Percentiles rank a stretch among this genome's conserved stretches.
phyloP scores from a whole-genome alignment of 2,888 invertebrate species.

The Parnassius smintheus region DNA sequence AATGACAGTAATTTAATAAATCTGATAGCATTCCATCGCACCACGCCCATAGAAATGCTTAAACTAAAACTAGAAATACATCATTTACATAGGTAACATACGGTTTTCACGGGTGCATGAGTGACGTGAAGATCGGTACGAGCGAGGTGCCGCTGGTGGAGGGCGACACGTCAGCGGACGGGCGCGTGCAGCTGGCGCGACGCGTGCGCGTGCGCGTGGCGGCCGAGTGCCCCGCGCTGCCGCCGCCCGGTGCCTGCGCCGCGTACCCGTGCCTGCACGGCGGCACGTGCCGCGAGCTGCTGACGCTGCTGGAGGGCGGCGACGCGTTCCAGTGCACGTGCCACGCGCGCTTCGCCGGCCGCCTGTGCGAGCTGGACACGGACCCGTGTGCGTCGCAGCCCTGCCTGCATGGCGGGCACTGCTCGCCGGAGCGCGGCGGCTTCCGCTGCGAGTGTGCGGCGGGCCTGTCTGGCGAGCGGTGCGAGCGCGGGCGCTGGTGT shows the following conservation, averaged over 20 bases:
- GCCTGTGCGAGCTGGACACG: constrained; percentile 89
- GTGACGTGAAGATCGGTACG: constrained; percentile 90
- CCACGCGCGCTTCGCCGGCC: constrained; percentile 88
- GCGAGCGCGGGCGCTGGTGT: constrained; percentile 85
- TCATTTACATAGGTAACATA: constrained; percentile 83
- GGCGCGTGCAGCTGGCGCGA: constrained; percentile 58
- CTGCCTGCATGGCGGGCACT: constrained; percentile 91
- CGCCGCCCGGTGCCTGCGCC: constrained; percentile 60
- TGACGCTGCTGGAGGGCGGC: constrained; percentile 42
- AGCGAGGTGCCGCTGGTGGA: constrained; percentile 86
- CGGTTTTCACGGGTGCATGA: constrained; percentile 96
- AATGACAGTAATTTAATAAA: too few species aligned
- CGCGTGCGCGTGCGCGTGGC: constrained; percentile 57
- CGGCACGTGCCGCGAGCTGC: constrained; percentile 79
- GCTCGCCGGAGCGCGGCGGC: constrained; percentile 80
- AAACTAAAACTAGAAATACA: too few species aligned
- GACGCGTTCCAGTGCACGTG: constrained; percentile 88
- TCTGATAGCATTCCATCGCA: too few species aligned
- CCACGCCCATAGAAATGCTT: too few species aligned
- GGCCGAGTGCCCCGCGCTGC: constrained; percentile 51
- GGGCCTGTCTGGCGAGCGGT: constrained; percentile 85
- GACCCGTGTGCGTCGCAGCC: constrained; percentile 94
- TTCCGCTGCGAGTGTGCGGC: constrained; percentile 89
- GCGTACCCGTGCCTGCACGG: constrained; percentile 67
- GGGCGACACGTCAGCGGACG: constrained; percentile 58